A percentile compares a stretch with the other conserved stretches of the same genome.
phyloP scores from a whole-genome alignment of 2,113 vertebrate genomes.

The Capreolus pygargus region DNA sequence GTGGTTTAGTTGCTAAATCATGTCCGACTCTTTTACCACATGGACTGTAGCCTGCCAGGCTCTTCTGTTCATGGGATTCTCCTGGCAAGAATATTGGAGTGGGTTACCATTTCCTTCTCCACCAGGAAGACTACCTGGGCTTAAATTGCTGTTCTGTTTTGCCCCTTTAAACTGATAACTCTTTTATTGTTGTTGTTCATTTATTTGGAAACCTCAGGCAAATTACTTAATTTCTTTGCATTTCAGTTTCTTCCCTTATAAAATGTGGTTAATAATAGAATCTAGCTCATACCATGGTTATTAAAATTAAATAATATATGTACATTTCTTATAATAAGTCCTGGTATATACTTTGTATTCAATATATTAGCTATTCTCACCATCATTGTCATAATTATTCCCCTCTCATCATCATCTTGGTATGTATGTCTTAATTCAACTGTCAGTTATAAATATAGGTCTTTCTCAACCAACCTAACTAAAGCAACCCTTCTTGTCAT shows the following conservation, averaged over 20 bases:
- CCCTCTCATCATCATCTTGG: not conserved
- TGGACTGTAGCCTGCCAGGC: not conserved
- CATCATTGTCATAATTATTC: not conserved
- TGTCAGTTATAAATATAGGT: not conserved
- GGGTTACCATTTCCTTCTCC: not conserved
- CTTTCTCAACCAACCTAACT: not conserved
- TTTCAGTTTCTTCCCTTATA: not conserved
- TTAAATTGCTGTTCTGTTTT: not conserved
- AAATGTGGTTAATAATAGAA: not conserved
- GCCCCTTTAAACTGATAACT: not conserved
- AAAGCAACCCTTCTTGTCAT: not conserved
- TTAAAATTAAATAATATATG: not conserved
- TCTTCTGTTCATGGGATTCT: not conserved
- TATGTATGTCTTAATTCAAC: not conserved
- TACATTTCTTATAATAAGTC: not conserved
- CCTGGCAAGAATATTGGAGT: not conserved
- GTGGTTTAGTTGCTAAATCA: not conserved
- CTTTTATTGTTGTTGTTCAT: not conserved
- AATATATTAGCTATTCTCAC: not conserved
- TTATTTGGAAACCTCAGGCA: not conserved
- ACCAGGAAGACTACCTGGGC: not conserved
- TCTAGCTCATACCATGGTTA: not conserved
- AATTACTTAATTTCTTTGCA: constrained; percentile 9
- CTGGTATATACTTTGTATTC: not conserved
- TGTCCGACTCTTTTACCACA: not conserved